A percentile compares a stretch with the other conserved stretches of the same genome.
These are phyloP conservation scores for Tenebrio molitor DNA, from an alignment of 1,140 invertebrate genomes.

Conservation along the genomic window DNA sequence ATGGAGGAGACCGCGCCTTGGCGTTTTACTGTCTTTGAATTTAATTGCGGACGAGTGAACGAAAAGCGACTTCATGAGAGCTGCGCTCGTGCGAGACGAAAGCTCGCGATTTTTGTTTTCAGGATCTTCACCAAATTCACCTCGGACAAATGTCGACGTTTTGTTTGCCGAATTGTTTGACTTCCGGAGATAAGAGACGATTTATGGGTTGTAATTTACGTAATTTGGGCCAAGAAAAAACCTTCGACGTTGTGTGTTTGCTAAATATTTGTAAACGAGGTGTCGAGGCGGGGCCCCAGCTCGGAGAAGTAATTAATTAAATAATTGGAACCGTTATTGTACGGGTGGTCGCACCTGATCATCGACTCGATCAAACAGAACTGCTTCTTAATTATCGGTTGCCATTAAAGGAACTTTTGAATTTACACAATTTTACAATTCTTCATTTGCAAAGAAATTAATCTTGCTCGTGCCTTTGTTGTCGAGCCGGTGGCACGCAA, in stretches of 20 bases:
- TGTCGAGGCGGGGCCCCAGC: conserved; percentile 1
- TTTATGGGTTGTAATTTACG: neutral
- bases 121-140: neutral
- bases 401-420: conserved; percentile 20
- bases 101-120: neutral
- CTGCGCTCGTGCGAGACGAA: neutral
- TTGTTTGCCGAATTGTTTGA: neutral
- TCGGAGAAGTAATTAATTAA: conserved; percentile 9
- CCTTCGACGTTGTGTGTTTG: neutral
- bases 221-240: neutral
- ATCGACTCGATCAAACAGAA: conserved; percentile 23
- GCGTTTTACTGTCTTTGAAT: conserved; percentile 31
- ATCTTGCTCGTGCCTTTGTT: too few relatives aligned
- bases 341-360: conserved; percentile 25
- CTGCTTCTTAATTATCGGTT: conserved; percentile 21
- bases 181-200: neutral
- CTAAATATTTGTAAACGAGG: neutral
- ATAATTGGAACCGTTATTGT: conserved; percentile 32
- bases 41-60: conserved; percentile 11
- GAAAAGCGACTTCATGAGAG: conserved; percentile 15
- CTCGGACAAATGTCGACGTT: neutral
- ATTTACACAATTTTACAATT: too few relatives aligned
- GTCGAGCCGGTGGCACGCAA: too few relatives aligned
- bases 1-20: conserved; percentile 23
- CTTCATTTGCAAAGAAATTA: too few relatives aligned